Evolutionary conservation across 1,140 invertebrate species (phyloP).

Genomic region (Pteromalus puparum): DNA sequence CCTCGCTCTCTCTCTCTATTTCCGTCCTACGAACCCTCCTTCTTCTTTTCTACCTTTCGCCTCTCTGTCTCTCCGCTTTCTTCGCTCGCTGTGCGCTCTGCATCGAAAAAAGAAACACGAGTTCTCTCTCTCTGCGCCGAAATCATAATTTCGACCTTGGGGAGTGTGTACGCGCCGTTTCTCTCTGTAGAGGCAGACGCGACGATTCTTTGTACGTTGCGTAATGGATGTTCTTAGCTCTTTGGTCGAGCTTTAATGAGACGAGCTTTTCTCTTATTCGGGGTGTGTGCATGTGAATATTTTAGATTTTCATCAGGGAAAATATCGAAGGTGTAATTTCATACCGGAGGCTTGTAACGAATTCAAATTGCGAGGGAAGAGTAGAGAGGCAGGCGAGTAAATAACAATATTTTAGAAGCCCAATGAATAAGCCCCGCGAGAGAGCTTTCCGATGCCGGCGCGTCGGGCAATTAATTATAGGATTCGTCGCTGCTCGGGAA

Average conservation of each 20-base stretch:
- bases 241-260: too few species aligned
- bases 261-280: neutral
- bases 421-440: slow-evolving; percentile 23
- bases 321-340: slow-evolving; percentile 1
- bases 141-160: slow-evolving; percentile 43
- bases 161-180: too few species aligned
- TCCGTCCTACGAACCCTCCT: neutral
- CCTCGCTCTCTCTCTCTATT: neutral
- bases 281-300: neutral
- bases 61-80: neutral
- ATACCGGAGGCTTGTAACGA: neutral
- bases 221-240: slow-evolving; percentile 40
- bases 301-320: neutral
- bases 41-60: slow-evolving; percentile 12
- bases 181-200: too few species aligned
- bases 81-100: neutral
- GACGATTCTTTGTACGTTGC: neutral
- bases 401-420: slow-evolving; percentile 43
- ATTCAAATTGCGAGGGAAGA: slow-evolving; percentile 31
- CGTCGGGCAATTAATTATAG: slow-evolving; percentile 48
- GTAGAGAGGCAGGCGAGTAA: slow-evolving; percentile 10
- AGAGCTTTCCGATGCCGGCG: neutral
- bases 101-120: slow-evolving; percentile 33
- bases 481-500: slow-evolving; percentile 42
- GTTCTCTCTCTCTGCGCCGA: neutral